Percentiles rank a stretch among this genome's conserved stretches.
phyloP scores from a whole-genome alignment of 2,888 invertebrate species.

The Troides aeacus region DNA sequence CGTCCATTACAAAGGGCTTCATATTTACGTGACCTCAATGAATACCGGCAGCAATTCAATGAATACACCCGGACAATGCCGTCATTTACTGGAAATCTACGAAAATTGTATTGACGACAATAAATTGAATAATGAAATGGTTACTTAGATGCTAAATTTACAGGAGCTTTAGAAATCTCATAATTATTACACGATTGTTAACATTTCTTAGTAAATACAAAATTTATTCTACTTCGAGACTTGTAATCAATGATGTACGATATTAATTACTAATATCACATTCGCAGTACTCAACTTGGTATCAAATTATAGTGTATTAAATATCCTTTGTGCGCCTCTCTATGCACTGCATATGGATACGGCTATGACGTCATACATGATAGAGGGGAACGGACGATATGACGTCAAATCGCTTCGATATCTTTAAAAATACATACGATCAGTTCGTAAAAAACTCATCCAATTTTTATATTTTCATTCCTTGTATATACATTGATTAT shows the following conservation, averaged over 20 bases:
- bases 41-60: background rate
- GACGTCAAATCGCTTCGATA: slow-evolving; percentile 26
- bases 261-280: slow-evolving; percentile 3
- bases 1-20: background rate
- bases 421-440: background rate
- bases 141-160: too few relatives aligned
- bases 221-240: background rate
- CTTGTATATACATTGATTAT: background rate
- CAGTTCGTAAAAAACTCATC: background rate
- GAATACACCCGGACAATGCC: background rate
- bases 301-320: background rate
- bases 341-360: slow-evolving; percentile 8
- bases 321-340: background rate
- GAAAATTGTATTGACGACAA: background rate
- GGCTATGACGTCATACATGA: slow-evolving; percentile 28
- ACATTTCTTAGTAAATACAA: background rate
- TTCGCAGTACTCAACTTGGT: slow-evolving; percentile 4
- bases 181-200: too few relatives aligned
- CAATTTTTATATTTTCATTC: background rate
- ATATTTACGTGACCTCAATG: background rate
- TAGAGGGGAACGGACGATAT: slow-evolving; percentile 24
- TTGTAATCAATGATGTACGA: slow-evolving; percentile 2
- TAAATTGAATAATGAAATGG: too few relatives aligned
- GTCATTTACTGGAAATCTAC: background rate
- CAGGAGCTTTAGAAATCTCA: too few relatives aligned